A percentile compares a stretch with the other conserved stretches of the same genome.
Evolutionary conservation across 1,140 invertebrate species (phyloP).

Genomic region (Aphelinus atriplicis): DNA sequence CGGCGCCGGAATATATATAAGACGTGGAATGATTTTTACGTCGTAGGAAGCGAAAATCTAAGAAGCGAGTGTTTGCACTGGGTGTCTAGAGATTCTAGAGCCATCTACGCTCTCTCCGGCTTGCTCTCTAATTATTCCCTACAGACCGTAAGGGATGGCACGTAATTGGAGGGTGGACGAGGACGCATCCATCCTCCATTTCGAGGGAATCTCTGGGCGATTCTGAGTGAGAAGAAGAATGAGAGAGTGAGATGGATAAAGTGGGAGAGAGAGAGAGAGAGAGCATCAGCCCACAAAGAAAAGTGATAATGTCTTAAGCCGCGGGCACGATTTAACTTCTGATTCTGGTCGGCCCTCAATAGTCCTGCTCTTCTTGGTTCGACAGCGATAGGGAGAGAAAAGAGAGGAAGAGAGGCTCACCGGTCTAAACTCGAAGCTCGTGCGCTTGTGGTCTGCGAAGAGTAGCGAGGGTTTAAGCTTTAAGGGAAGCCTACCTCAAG

Average conservation of each 20-base stretch:
- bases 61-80: constrained; percentile 11
- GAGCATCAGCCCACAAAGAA: constrained; percentile 57
- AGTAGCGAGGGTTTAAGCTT: constrained; percentile 61
- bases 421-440: constrained; percentile 57
- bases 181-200: constrained; percentile 58
- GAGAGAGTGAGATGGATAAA: neutral
- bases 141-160: constrained; percentile 60
- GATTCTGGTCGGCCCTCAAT: constrained; percentile 55
- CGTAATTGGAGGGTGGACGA: constrained; percentile 63
- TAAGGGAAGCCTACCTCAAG: constrained; percentile 59
- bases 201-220: constrained; percentile 50
- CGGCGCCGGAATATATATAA: no score
- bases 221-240: constrained; percentile 3
- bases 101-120: constrained; percentile 44
- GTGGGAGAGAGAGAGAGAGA: constrained; percentile 1
- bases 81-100: constrained; percentile 37
- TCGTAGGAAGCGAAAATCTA: constrained; percentile 2
- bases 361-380: constrained; percentile 43
- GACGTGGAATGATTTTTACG: no score
- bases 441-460: neutral
- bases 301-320: constrained; percentile 66
- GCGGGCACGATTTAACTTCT: constrained; percentile 63
- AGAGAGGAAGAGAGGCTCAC: constrained; percentile 45
- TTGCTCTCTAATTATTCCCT: constrained; percentile 65
- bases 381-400: neutral